Conservation (phyloP, 2,888 invertebrate species). For the Pomacea canaliculata region DNA sequence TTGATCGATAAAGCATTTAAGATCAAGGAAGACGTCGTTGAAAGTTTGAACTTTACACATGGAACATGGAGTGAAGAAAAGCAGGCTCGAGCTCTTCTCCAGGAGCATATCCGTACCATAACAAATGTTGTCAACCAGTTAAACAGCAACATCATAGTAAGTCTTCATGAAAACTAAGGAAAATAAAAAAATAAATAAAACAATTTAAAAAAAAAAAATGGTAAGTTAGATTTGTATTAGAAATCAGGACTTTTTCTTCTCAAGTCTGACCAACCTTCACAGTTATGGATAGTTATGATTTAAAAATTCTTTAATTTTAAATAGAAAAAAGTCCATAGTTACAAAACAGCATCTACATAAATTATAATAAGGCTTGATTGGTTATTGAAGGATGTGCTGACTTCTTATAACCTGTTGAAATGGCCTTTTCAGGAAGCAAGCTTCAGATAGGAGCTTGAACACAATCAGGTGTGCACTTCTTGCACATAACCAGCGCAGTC, state of each 20-base stretch:
- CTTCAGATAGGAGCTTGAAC: too few relatives aligned
- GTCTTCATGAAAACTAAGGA: conserved; percentile 9
- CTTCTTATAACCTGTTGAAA: too few relatives aligned
- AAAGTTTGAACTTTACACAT: conserved; percentile 66
- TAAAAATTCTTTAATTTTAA: too few relatives aligned
- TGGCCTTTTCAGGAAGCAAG: too few relatives aligned
- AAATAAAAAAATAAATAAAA: background rate
- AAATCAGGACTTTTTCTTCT: background rate
- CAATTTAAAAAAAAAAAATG: background rate
- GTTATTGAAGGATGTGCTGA: too few relatives aligned
- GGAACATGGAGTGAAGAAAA: conserved; percentile 69
- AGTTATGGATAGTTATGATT: too few relatives aligned
- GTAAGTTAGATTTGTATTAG: background rate
- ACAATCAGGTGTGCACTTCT: too few relatives aligned
- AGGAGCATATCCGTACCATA: conserved; percentile 69
- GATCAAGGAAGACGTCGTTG: conserved; percentile 67
- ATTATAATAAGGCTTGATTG: too few relatives aligned
- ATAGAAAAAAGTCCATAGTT: too few relatives aligned
- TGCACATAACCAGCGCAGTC: too few relatives aligned
- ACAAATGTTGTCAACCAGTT: conserved; percentile 67
- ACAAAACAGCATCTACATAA: too few relatives aligned
- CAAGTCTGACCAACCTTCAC: background rate
- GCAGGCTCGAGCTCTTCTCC: conserved; percentile 61
- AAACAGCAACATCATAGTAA: conserved; percentile 65
- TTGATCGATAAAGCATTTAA: conserved; percentile 65